Base-by-base conservation (phyloP, 2,888 invertebrate genomes). In the Coenonympha arcania region DNA sequence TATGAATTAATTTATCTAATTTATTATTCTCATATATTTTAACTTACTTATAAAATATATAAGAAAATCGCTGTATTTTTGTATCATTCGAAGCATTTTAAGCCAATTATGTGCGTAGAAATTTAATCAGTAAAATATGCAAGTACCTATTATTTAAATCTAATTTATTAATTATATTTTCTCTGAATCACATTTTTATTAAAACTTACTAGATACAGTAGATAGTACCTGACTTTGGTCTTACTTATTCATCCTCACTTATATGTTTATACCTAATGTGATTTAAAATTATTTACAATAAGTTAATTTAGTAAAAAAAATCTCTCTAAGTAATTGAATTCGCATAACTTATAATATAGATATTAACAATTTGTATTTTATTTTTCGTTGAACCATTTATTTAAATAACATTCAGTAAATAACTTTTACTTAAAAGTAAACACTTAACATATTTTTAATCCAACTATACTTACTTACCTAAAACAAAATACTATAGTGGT, bases 81-180 rank as follows among this genome's bases (percentile, higher is more conserved):
- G 8, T 16, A 33, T 15, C 6, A 15, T 31, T 31, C n/a, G 11
- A 42, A 41, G 20, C 42, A 24, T 44, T 26, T 22, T 28, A 37
- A 45, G 45, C 45, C 45, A 45, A 45, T 45, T 36, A 28, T 45
- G 45, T 45, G 45, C 45, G 37, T 45, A 36, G 13, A 37, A 44
- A 34, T 34, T 44, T 42, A 34, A 24, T 45, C 34, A 43, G 22
- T 45, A 36, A 28, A 26, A 28, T 45, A 18, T n/a, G n/a, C n/a
- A n/a, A n/a, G n/a, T n/a, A n/a, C n/a, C n/a, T n/a, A n/a, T 34
- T n/a, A 44, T 34, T 45, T 37, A 19, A 37, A 45, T 37, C 36
- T 45, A 37, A 28, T 45, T 26, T 34, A 22, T 8, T 24, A 6
- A 18, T 13, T 24, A 24, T 8, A 24, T 9, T 13, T 45, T 37